These are phyloP conservation scores for Cecropterus lyciades DNA, from an alignment of 1,140 invertebrate species.

Conservation along the genomic window DNA sequence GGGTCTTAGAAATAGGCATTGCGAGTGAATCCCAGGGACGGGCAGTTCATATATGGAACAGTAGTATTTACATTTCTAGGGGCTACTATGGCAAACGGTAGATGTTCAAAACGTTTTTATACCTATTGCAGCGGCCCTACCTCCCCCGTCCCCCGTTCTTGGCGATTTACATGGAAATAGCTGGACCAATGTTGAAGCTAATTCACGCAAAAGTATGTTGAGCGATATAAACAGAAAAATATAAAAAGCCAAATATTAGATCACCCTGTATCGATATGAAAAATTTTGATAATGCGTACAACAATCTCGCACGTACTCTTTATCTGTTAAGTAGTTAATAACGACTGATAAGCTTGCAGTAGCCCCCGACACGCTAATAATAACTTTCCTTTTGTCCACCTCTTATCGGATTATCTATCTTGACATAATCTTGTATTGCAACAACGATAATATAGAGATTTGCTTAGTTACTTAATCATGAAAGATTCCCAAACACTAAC, in stretches of 20 bases:
- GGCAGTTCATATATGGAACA: too few species aligned
- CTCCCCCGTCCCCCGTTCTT: too few species aligned
- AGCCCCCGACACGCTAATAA: constrained; percentile 5
- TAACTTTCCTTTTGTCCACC: constrained; percentile 1
- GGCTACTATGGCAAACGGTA: too few species aligned
- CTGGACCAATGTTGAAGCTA: too few species aligned
- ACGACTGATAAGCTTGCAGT: constrained; percentile 10
- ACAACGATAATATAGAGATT: constrained; percentile 5
- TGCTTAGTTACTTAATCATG: neutral
- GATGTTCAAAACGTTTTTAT: too few species aligned
- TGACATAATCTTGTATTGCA: constrained; percentile 1
- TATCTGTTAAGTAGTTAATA: constrained; percentile 34
- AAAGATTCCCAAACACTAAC: constrained; percentile 1
- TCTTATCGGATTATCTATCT: constrained; percentile 9
- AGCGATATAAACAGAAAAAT: too few species aligned
- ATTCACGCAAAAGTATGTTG: too few species aligned
- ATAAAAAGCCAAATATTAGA: neutral
- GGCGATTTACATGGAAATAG: too few species aligned
- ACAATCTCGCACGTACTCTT: constrained; percentile 39
- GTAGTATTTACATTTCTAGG: too few species aligned
- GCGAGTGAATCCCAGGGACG: too few species aligned
- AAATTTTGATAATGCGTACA: constrained; percentile 36
- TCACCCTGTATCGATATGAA: constrained; percentile 19
- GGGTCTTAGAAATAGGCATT: too few species aligned
- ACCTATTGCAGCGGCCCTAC: too few species aligned